A percentile compares a stretch with the other conserved stretches of the same genome.
Evolutionary conservation across 2,113 vertebrate species (phyloP).

Genomic region (Halichoeres trimaculatus): DNA sequence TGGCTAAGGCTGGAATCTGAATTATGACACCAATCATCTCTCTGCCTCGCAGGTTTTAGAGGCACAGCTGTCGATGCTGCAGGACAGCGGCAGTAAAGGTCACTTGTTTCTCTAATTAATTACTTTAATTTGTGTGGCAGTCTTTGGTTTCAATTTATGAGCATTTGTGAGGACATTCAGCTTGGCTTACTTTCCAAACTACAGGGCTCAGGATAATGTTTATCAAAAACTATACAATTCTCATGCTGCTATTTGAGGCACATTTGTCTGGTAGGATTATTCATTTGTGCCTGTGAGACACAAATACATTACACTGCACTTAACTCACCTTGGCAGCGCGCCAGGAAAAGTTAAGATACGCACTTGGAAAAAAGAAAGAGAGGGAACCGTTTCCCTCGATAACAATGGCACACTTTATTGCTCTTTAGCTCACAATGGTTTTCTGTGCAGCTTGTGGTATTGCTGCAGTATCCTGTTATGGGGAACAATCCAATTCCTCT

Average conservation of each 20-base stretch:
- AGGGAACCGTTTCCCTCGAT: constrained; percentile 62
- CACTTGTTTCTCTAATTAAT: constrained; percentile 74
- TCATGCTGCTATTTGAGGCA: constrained; percentile 35
- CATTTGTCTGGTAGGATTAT: constrained; percentile 45
- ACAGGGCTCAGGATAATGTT: constrained; percentile 21
- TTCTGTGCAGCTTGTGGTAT: constrained; percentile 69
- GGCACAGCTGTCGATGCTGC: constrained; percentile 43
- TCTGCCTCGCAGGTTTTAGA: constrained; percentile 55
- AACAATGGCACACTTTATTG: constrained; percentile 81
- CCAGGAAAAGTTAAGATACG: constrained; percentile 76
- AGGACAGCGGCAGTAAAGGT: constrained; percentile 64
- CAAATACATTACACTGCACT: constrained; percentile 53
- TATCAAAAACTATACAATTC: constrained; percentile 24
- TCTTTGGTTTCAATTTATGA: constrained; percentile 41
- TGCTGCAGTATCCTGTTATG: constrained; percentile 81
- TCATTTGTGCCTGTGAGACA: constrained; percentile 57
- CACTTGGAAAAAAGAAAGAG: constrained; percentile 29
- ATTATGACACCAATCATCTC: constrained; percentile 66
- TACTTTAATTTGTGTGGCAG: constrained; percentile 42
- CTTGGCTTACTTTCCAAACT: constrained; percentile 21
- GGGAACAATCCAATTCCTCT: constrained; percentile 77
- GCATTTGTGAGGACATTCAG: not conserved
- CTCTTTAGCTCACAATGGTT: constrained; percentile 74
- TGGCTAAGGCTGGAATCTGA: constrained; percentile 55
- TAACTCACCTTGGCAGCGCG: constrained; percentile 65